These are phyloP conservation scores for Narcine bancroftii DNA, from an alignment of 2,113 vertebrate species.

Conservation along the genomic window DNA sequence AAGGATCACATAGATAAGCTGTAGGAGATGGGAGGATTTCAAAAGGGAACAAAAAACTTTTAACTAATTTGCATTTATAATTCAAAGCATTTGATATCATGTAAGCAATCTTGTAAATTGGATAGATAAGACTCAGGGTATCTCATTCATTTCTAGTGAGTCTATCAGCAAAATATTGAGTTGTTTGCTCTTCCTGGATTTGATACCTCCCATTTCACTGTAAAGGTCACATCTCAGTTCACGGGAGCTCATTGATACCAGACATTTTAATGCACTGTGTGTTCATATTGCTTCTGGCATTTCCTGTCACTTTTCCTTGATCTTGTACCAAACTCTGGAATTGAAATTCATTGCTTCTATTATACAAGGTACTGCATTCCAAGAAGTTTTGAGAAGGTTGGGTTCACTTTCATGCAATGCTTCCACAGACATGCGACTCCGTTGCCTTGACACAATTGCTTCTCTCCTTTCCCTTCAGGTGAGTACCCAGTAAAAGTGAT, in stretches of 20 bases:
- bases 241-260: no score
- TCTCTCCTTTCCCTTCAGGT: slow-evolving; percentile 77
- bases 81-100: not conserved
- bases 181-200: not conserved
- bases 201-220: not conserved
- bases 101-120: not conserved
- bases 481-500: slow-evolving; percentile 43
- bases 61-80: not conserved
- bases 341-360: not conserved
- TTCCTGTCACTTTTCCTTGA: not conserved
- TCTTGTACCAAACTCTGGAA: not conserved
- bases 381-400: slow-evolving; percentile 60
- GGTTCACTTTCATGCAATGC: slow-evolving; percentile 70
- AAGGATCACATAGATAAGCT: no score
- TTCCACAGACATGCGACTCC: slow-evolving; percentile 68
- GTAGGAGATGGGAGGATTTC: no score
- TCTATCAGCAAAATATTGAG: not conserved
- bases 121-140: not conserved
- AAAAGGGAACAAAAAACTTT: not conserved
- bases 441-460: slow-evolving; percentile 78
- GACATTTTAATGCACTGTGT: not conserved
- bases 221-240: not conserved
- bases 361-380: slow-evolving; percentile 63
- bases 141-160: not conserved
- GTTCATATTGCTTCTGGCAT: no score